phyloP scores from a whole-genome alignment of 2,797 vertebrate species.

The Mus minutoides region DNA sequence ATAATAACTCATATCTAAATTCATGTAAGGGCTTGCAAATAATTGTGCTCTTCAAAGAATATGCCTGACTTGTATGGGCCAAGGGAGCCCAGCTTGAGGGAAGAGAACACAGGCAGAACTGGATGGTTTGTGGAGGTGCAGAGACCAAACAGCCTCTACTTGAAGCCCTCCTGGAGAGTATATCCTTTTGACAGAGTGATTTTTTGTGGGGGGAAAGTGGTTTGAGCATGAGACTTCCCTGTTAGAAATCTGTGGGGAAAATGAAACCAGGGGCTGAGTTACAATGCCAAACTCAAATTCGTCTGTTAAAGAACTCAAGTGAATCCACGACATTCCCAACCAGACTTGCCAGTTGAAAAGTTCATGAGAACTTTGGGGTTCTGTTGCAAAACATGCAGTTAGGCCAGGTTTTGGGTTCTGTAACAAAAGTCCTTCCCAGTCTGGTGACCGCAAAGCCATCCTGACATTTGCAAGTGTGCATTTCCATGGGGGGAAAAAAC shows the following conservation, averaged over 20 bases:
- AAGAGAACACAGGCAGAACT: neutral
- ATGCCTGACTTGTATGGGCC: neutral
- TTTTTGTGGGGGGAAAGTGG: neutral
- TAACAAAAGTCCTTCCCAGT: constrained; percentile 74
- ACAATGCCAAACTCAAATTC: neutral
- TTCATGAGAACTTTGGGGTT: constrained; percentile 71
- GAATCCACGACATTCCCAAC: neutral
- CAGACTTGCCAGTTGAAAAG: constrained; percentile 77
- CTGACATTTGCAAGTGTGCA: constrained; percentile 71
- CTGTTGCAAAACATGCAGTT: constrained; percentile 68
- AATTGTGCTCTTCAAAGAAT: neutral
- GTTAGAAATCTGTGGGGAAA: neutral
- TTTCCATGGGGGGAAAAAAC: constrained; percentile 64
- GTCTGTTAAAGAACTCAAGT: neutral
- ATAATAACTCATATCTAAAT: neutral
- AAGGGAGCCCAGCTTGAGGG: neutral
- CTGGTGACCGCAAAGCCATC: constrained; percentile 69
- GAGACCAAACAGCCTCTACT: neutral
- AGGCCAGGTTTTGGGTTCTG: constrained; percentile 73
- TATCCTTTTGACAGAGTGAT: constrained; percentile 48
- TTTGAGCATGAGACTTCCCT: neutral
- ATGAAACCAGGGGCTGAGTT: neutral
- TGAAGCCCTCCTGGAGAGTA: constrained; percentile 32
- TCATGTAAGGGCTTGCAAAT: neutral
- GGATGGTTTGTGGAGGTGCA: neutral